Conservation (phyloP, 2,888 invertebrate species). For the Sicus ferrugineus region DNA sequence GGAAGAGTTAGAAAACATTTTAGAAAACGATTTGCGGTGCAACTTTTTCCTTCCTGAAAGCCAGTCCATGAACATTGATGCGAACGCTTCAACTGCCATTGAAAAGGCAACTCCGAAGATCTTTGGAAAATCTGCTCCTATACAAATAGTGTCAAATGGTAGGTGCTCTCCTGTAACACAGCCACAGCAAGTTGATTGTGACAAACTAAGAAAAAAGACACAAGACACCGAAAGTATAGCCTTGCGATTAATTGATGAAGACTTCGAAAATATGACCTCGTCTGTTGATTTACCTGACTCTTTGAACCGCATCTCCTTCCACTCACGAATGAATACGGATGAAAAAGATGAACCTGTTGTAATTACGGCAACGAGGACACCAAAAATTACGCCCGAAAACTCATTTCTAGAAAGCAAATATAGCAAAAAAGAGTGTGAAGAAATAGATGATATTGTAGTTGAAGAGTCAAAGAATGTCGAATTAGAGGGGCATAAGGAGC, state of each 20-base stretch:
- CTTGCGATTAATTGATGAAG: conserved; percentile 58
- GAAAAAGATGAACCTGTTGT: conserved; percentile 59
- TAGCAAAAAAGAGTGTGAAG: conserved; percentile 55
- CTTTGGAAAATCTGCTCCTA: conserved; percentile 72
- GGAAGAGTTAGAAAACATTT: conserved; percentile 40
- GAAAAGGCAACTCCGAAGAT: conserved; percentile 53
- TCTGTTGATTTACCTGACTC: conserved; percentile 62
- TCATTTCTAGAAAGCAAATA: conserved; percentile 62
- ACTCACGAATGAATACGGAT: conserved; percentile 50
- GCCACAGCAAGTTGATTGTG: conserved; percentile 74
- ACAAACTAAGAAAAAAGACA: conserved; percentile 66
- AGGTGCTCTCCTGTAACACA: conserved; percentile 71
- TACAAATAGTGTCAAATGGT: conserved; percentile 71
- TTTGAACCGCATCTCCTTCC: conserved; percentile 52
- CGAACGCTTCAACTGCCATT: conserved; percentile 45
- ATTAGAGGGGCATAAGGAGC: conserved; percentile 12
- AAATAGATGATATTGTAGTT: conserved; percentile 51
- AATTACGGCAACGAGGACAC: conserved; percentile 59
- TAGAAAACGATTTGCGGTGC: conserved; percentile 42
- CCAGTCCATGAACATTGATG: conserved; percentile 55
- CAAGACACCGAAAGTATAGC: conserved; percentile 58
- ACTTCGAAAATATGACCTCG: conserved; percentile 59
- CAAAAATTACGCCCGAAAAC: conserved; percentile 63
- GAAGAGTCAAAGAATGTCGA: conserved; percentile 20
- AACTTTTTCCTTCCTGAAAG: conserved; percentile 41